These are phyloP conservation scores for Lasioglossum malachurum DNA, from an alignment of 2,888 invertebrate species.

Conservation along the genomic window DNA sequence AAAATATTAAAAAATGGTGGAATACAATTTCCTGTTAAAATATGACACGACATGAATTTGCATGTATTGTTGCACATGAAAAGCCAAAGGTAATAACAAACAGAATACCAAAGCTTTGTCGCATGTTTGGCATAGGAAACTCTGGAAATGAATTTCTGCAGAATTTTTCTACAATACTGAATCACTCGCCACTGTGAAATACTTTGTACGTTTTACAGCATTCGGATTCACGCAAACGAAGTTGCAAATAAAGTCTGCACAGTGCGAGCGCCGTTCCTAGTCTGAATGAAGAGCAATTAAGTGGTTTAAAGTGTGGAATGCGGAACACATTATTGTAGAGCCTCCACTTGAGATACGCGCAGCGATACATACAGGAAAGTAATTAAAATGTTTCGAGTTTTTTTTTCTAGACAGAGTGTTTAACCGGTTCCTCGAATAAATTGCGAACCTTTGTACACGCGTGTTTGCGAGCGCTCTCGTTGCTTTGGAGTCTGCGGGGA, in stretches of 20 bases:
- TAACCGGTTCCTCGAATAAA: not conserved
- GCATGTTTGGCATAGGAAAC: not conserved
- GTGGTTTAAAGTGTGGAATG: not conserved
- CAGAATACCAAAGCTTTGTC: not conserved
- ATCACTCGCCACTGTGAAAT: not conserved
- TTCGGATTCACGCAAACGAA: not conserved
- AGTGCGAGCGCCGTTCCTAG: not conserved
- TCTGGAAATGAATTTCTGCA: not conserved
- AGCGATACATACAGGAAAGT: slow-evolving; percentile 4
- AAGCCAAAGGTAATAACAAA: not conserved
- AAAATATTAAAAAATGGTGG: not conserved
- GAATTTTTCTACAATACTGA: not conserved
- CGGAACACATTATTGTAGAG: not conserved
- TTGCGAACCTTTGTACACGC: slow-evolving; percentile 7
- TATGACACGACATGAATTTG: not conserved
- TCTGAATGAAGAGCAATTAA: not conserved
- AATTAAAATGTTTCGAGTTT: slow-evolving; percentile 14
- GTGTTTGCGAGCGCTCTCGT: not conserved
- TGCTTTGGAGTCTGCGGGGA: not conserved
- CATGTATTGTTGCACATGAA: not conserved
- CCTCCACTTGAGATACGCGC: not conserved
- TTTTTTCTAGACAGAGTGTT: not conserved
- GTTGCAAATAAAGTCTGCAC: not conserved
- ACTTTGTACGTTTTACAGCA: not conserved
- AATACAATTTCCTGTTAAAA: not conserved